Conservation (phyloP, 2,113 vertebrate genomes). For the Dipodomys merriami region DNA sequence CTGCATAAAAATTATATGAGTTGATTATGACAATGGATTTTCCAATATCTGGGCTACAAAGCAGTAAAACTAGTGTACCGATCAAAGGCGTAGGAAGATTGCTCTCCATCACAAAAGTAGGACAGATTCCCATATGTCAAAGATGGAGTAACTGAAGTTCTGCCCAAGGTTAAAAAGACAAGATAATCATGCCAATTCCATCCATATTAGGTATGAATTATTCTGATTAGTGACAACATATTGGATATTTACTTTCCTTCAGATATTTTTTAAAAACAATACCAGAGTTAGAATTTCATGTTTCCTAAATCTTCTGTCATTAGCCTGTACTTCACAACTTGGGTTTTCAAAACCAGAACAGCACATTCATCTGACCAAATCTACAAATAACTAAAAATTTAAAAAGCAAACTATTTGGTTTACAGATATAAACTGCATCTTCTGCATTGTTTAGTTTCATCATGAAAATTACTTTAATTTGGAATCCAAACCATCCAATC, state of each 20-base stretch:
- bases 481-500: slow-evolving; percentile 71
- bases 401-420: not conserved
- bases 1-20: not conserved
- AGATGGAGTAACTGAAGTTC: slow-evolving; percentile 11
- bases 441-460: slow-evolving; percentile 59
- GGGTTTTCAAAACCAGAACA: slow-evolving; percentile 51
- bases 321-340: slow-evolving; percentile 9
- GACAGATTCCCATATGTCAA: slow-evolving; percentile 12
- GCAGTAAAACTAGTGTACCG: not conserved
- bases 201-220: slow-evolving; percentile 36
- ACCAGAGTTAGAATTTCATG: slow-evolving; percentile 32
- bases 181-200: slow-evolving; percentile 29
- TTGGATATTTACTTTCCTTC: slow-evolving; percentile 15
- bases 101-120: slow-evolving; percentile 48
- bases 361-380: slow-evolving; percentile 23
- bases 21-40: not conserved
- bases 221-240: slow-evolving; percentile 39
- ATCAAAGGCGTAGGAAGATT: not conserved
- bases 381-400: slow-evolving; percentile 54
- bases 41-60: not conserved
- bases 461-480: slow-evolving; percentile 76
- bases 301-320: slow-evolving; percentile 24
- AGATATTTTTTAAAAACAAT: slow-evolving; percentile 31
- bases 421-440: slow-evolving; percentile 53
- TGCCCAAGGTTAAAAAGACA: not conserved